Base-by-base conservation (phyloP, 1,140 invertebrate genomes). In the Diachasmimorpha longicaudata region DNA sequence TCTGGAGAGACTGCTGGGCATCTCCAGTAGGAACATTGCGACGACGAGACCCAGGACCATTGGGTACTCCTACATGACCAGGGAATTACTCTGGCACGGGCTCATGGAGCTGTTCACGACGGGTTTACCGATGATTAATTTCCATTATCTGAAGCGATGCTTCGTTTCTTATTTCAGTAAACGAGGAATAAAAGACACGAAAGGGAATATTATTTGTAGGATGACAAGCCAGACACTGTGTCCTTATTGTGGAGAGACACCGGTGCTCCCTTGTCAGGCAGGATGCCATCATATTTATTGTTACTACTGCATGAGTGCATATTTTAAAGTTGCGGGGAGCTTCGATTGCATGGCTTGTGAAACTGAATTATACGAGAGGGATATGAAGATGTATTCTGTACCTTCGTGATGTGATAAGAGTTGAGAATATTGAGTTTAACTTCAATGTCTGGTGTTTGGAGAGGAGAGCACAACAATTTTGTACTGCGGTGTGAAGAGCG, bases 1-100 rank as follows among this genome's bases (percentile, higher is more conserved):
- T 23, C 74, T 86, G 11, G 88, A 89, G 70, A 80, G 79, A 74
- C 14, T 88, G 19, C 78, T 89, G 5, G 79, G 80, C 0, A 84
- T 89, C 21, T 79, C 78, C 0, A 87, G 83, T 72, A 80, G 80
- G 68, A 83, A 84, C 19, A 78, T 78, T 1, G 81, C 69, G 5
- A 74, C 67, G 4, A 82, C 85, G 14, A 83, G 80, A 48, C 83
- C 85, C 0, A 79, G 88, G 55, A 81, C 77, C 11, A 89, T 89
- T n/a, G 88, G 88, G 0, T 89, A 89, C 75, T 88, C 88, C 5
- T 89, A 88, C 67, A 89, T 89, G 87, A 86, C 87, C 0, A 82
- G 86, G 44, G 88, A 89, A 78, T 77, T 89, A n/a, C 75, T 89
- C 0, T 89, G 88, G 88, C 86, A 89, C 66, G 83, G 87, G 10